phyloP scores from a whole-genome alignment of 92 coral and sea anemone genomes.

The Umimayanthus kanabou region DNA sequence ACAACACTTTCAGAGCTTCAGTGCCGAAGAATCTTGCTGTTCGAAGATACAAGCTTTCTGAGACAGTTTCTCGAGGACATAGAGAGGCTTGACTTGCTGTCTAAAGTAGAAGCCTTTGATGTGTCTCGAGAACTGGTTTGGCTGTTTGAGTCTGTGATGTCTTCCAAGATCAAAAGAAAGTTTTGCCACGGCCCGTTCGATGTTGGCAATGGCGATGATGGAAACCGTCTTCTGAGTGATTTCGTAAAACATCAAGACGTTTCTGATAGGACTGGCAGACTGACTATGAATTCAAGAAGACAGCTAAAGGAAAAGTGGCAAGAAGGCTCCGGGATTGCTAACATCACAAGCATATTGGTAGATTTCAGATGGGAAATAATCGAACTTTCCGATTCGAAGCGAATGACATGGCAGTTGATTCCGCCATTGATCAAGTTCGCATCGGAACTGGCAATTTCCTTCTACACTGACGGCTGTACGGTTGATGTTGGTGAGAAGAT shows the following conservation, averaged over 20 bases:
- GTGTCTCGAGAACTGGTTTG: constrained; percentile 11
- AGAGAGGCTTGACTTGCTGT: constrained; percentile 3
- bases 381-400: constrained; percentile 6
- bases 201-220: not conserved
- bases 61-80: constrained; percentile 20
- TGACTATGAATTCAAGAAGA: not conserved
- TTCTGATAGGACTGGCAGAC: not conserved
- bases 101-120: constrained; percentile 16
- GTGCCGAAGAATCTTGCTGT: not conserved
- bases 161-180: constrained; percentile 9
- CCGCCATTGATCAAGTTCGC: constrained; percentile 24
- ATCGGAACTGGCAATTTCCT: constrained; percentile 12
- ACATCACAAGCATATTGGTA: not conserved
- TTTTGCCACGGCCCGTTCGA: constrained; percentile 9
- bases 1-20: not conserved
- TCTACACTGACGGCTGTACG: not conserved
- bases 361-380: not conserved
- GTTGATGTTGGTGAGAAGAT: not conserved
- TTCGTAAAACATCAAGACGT: not conserved
- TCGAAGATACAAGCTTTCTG: constrained; percentile 16
- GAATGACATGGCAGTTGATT: not conserved
- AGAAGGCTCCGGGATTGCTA: not conserved
- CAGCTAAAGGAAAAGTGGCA: not conserved
- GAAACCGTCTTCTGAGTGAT: not conserved
- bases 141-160: constrained; percentile 19